Base-by-base conservation (phyloP, 2,113 vertebrate genomes). In the Plectropomus leopardus region DNA sequence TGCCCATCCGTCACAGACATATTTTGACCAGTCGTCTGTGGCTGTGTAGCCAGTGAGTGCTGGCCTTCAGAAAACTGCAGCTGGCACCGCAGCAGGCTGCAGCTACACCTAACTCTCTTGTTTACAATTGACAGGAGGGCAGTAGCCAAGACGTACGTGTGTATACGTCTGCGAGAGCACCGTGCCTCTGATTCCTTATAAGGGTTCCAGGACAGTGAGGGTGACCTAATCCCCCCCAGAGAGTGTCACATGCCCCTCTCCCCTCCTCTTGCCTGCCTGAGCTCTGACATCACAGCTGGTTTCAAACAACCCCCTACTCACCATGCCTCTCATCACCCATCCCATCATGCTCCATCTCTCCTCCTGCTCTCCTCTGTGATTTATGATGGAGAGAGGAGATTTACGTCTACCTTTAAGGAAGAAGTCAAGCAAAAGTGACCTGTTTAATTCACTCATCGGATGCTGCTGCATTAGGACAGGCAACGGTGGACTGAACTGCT, bases 281-380 rank as follows among this genome's bases (percentile, higher is more conserved):
- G 65, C 82, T 92, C 90, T 95, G 92, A 95, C 92, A 91, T 96
- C 91, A 94, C 89, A 83, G 67, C 81, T 91, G 78, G 78, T 85
- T 86, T 89, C 89, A 91, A 91, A 93, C 89, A 88, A 74, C 69
- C 77, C 72, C 34, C 48, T 50, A 42, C 69, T 80, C 72, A 48
- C 44, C 42, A 44, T 60, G 51, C 63, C 36, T 67, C 57, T 83
- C 30, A 24, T 59, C 47, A 68, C 64, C 72, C 47, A 64, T 51
- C 64, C 69, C 72, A 60, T 32, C 45, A 48, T 36, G 17, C 68
- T 64, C 9, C n/a, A 1, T 14, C 60, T 57, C 34, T 65, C 26
- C 76, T 66, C 55, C 61, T 44, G 30, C 30, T 81, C 40, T 36
- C 19, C 64, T 73, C 16, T 74, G 47, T 24, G 15, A 17, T 80